A percentile compares a stretch with the other conserved stretches of the same genome.
Conservation (phyloP, 1,140 invertebrate species). For the Temnothorax longispinosus region DNA sequence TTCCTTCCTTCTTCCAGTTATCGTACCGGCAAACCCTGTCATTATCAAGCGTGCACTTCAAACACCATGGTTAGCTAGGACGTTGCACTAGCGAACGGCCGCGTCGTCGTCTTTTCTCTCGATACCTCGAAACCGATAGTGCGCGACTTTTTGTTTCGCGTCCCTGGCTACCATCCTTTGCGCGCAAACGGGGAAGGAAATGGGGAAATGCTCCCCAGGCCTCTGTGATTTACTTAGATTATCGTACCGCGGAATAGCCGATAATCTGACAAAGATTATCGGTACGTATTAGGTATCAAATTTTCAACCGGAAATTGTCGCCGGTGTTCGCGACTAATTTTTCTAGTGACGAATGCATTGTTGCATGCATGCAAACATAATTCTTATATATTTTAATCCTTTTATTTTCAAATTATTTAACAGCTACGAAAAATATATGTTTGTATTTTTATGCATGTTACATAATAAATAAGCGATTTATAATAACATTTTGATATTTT, state of each 20-base stretch:
- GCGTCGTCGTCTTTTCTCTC: conserved; percentile 41
- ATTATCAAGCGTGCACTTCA: conserved; percentile 50
- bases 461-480: no score
- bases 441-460: no score
- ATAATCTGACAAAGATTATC: conserved; percentile 14
- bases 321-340: not conserved
- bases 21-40: conserved; percentile 57
- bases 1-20: conserved; percentile 64
- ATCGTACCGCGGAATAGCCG: conserved; percentile 6
- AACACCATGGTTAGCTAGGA: conserved; percentile 61
- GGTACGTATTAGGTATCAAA: not conserved
- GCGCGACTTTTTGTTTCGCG: not conserved
- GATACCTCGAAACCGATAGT: conserved; percentile 46
- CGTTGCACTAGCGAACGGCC: conserved; percentile 17
- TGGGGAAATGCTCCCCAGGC: not conserved
- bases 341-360: not conserved
- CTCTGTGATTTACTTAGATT: conserved; percentile 39
- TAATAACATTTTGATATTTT: no score
- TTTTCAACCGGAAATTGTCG: not conserved
- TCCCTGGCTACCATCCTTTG: not conserved
- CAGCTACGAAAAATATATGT: no score
- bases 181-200: conserved; percentile 35
- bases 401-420: not conserved
- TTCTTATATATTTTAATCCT: not conserved
- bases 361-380: not conserved